Percentiles rank a stretch among this genome's conserved stretches.
These are phyloP conservation scores for Megaustenia siamemsis DNA, from an alignment of 2,888 invertebrate genomes.

Conservation along the genomic window DNA sequence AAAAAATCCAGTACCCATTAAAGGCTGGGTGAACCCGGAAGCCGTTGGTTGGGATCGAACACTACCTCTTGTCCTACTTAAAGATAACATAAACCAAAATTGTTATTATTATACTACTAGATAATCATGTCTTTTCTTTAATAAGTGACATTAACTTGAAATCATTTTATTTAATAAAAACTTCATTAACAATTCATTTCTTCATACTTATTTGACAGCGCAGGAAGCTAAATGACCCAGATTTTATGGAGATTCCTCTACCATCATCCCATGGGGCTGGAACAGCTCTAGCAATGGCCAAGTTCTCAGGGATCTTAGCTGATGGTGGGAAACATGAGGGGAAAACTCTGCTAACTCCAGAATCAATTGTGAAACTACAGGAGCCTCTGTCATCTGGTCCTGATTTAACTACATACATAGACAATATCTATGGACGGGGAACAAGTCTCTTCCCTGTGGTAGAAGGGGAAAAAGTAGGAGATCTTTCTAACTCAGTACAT, in stretches of 20 bases:
- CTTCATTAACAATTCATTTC: not conserved
- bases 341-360: slow-evolving; percentile 61
- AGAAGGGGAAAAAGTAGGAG: slow-evolving; percentile 65
- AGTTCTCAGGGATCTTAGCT: slow-evolving; percentile 67
- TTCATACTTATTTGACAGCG: not conserved
- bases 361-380: slow-evolving; percentile 62
- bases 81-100: no score
- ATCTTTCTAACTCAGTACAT: no score
- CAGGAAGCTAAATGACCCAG: slow-evolving; percentile 69
- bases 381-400: slow-evolving; percentile 65
- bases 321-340: slow-evolving; percentile 68
- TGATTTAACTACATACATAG: slow-evolving; percentile 65
- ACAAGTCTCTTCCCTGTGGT: slow-evolving; percentile 67
- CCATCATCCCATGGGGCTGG: slow-evolving; percentile 69
- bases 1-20: no score
- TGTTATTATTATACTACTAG: no score
- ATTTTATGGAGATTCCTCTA: slow-evolving; percentile 66
- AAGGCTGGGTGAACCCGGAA: no score
- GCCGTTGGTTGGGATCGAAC: no score
- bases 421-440: slow-evolving; percentile 68
- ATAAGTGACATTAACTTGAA: no score
- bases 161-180: no score
- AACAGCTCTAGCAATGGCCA: slow-evolving; percentile 67
- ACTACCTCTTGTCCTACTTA: no score
- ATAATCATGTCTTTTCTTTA: no score